phyloP scores from a whole-genome alignment of 1,140 invertebrate species.

The Hydropsyche tenuis region DNA sequence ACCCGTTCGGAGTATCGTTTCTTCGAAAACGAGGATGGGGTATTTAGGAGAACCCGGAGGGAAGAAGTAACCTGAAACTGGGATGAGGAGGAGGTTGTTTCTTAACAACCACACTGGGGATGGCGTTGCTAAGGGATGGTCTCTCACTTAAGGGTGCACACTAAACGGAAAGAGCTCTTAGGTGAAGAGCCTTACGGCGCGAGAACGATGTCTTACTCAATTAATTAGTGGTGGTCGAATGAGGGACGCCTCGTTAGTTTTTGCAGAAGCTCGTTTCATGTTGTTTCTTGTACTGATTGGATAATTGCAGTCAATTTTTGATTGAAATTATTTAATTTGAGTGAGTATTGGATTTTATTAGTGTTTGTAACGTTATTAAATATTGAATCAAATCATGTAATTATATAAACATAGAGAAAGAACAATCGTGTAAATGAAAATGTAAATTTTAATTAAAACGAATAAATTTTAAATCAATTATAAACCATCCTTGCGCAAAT shows the following conservation, averaged over 20 bases:
- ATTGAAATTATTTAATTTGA: no score
- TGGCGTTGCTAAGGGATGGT: slow-evolving; percentile 14
- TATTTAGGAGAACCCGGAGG: background rate
- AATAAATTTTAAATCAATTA: no score
- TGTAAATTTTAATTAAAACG: no score
- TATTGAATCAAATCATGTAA: no score
- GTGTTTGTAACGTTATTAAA: no score
- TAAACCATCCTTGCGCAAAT: no score
- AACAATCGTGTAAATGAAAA: no score
- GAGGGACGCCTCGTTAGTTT: slow-evolving; percentile 25
- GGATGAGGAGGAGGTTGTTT: slow-evolving; percentile 25
- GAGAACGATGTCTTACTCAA: slow-evolving; percentile 48
- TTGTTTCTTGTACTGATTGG: background rate
- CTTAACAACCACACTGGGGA: slow-evolving; percentile 37
- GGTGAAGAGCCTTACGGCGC: slow-evolving; percentile 21
- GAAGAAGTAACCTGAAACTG: background rate
- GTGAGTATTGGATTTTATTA: no score
- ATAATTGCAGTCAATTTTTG: no score
- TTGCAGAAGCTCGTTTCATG: background rate
- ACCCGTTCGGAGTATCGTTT: slow-evolving; percentile 34
- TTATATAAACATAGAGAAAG: no score
- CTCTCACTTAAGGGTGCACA: background rate
- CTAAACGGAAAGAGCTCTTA: background rate
- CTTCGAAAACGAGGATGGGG: background rate
- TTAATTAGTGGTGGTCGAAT: slow-evolving; percentile 43